phyloP scores from a whole-genome alignment of 2,113 vertebrate species.

The Romanogobio albipinnatus region DNA sequence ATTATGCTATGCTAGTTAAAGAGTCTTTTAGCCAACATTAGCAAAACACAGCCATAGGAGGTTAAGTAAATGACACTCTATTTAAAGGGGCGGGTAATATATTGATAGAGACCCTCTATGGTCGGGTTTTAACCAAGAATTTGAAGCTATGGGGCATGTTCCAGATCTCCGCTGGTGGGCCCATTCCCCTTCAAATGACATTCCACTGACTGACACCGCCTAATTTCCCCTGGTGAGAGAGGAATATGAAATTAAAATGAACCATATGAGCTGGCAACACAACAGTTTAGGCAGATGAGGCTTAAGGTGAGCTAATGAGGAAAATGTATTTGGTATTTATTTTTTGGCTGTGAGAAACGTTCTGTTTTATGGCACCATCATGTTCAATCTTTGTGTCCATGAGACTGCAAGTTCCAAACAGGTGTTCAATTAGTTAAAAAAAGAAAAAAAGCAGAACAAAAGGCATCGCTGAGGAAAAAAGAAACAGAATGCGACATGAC shows the following conservation, averaged over 20 bases:
- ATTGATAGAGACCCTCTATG: slow-evolving; percentile 35
- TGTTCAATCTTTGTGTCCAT: slow-evolving; percentile 44
- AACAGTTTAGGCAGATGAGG: slow-evolving; percentile 55
- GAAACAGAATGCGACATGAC: slow-evolving; percentile 69
- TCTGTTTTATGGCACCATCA: slow-evolving; percentile 53
- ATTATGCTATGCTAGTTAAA: slow-evolving; percentile 50
- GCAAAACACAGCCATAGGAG: slow-evolving; percentile 38
- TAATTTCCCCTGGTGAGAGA: slow-evolving; percentile 56
- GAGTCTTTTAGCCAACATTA: slow-evolving; percentile 43
- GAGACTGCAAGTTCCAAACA: slow-evolving; percentile 65
- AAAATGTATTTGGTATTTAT: slow-evolving; percentile 46
- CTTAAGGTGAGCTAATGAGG: slow-evolving; percentile 65
- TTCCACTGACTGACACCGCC: slow-evolving; percentile 54
- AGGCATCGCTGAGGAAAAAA: slow-evolving; percentile 62
- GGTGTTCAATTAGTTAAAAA: slow-evolving; percentile 71
- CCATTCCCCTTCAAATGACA: slow-evolving; percentile 54
- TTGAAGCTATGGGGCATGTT: slow-evolving; percentile 66
- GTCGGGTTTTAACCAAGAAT: slow-evolving; percentile 43
- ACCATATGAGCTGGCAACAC: slow-evolving; percentile 61
- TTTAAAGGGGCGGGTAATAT: slow-evolving; percentile 33
- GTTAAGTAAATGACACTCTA: slow-evolving; percentile 29
- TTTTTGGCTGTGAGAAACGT: slow-evolving; percentile 55
- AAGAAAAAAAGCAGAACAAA: slow-evolving; percentile 59
- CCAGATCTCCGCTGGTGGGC: slow-evolving; percentile 54
- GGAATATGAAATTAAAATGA: slow-evolving; percentile 60